phyloP scores from a whole-genome alignment of 2,113 vertebrate genomes.

The Sander vitreus region DNA sequence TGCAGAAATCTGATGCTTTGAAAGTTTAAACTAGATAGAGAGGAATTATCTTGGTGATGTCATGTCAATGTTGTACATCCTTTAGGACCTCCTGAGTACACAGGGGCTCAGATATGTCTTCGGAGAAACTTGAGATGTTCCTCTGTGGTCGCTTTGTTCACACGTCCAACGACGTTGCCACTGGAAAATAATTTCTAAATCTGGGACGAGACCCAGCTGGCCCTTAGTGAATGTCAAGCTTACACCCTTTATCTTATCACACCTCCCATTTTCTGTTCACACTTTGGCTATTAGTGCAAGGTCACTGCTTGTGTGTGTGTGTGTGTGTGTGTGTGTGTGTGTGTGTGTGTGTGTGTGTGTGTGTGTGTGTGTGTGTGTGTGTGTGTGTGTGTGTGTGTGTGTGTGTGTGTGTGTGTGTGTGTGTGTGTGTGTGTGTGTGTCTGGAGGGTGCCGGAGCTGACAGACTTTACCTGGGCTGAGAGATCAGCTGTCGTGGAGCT shows the following conservation, averaged over 20 bases:
- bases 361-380: slow-evolving; percentile 2
- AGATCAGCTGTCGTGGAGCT: slow-evolving; percentile 49
- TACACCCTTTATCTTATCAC: slow-evolving; percentile 61
- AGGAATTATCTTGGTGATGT: slow-evolving; percentile 41
- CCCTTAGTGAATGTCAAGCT: slow-evolving; percentile 58
- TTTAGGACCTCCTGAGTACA: slow-evolving; percentile 11
- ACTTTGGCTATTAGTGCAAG: slow-evolving; percentile 59
- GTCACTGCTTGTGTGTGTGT: slow-evolving; percentile 42
- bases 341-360: slow-evolving; percentile 1
- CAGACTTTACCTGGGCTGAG: slow-evolving; percentile 38
- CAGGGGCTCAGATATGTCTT: slow-evolving; percentile 21
- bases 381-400: background rate
- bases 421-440: slow-evolving; percentile 21
- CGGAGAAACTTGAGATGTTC: slow-evolving; percentile 35
- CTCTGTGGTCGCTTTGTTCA: slow-evolving; percentile 29
- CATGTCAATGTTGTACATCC: slow-evolving; percentile 21
- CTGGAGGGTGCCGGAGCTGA: slow-evolving; percentile 11
- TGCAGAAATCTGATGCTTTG: slow-evolving; percentile 53
- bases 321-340: slow-evolving; percentile 8
- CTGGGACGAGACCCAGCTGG: slow-evolving; percentile 64
- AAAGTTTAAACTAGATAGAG: slow-evolving; percentile 44
- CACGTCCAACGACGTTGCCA: background rate
- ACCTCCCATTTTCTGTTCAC: slow-evolving; percentile 62
- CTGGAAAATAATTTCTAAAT: slow-evolving; percentile 60
- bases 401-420: slow-evolving; percentile 15